These are phyloP conservation scores for Heliconius nattereri DNA, from an alignment of 1,140 invertebrate species.

Conservation along the genomic window DNA sequence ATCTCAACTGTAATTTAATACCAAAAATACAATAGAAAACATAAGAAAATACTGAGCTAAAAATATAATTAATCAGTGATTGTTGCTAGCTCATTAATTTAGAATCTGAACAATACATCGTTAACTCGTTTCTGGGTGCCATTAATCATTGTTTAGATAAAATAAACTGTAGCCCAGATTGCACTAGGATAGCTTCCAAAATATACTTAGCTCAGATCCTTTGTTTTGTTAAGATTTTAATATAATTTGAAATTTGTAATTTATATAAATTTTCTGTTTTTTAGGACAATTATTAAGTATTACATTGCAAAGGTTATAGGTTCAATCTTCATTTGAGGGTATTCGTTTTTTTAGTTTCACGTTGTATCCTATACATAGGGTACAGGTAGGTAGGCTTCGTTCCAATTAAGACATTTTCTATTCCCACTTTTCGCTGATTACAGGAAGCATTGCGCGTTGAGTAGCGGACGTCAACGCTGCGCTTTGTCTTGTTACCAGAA, in stretches of 20 bases:
- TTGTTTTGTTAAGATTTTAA: not conserved
- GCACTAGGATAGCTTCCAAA: conserved; percentile 8
- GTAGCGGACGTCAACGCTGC: too few species aligned
- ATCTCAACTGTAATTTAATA: not conserved
- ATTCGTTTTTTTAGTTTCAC: too few species aligned
- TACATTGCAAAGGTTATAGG: too few species aligned
- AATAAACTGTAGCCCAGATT: not conserved
- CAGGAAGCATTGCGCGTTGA: too few species aligned
- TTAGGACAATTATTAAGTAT: too few species aligned
- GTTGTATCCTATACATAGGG: too few species aligned
- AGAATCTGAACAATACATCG: conserved; percentile 9
- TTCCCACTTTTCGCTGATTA: too few species aligned
- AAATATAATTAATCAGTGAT: conserved; percentile 3
- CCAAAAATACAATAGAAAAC: not conserved
- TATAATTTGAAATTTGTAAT: not conserved
- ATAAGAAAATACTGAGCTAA: not conserved
- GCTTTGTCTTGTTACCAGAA: too few species aligned
- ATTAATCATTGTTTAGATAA: conserved; percentile 14
- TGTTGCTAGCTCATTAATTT: conserved; percentile 2
- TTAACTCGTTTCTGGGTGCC: not conserved
- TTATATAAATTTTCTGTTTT: not conserved
- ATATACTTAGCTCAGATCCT: not conserved
- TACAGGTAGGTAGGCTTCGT: too few species aligned
- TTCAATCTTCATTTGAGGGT: too few species aligned
- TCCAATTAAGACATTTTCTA: too few species aligned